Base-by-base conservation (phyloP, 1,140 invertebrate species). In the Nautilus pompilius region DNA sequence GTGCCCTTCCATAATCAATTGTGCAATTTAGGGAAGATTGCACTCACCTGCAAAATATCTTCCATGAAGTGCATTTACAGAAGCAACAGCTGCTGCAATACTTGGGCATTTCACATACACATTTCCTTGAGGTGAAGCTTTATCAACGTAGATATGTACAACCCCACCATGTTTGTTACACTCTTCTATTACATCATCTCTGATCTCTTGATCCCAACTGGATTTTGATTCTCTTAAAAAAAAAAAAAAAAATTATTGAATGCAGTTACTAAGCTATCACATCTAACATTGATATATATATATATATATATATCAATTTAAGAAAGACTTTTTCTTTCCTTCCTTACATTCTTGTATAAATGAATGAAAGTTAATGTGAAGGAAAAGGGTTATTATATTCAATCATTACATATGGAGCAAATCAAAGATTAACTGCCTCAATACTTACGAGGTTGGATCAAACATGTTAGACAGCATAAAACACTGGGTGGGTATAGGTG, bases 391-490 rank as follows among this genome's bases (percentile, higher is more conserved):
- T n/a, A n/a, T n/a, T n/a, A n/a, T n/a, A n/a, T n/a, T n/a, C n/a
- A n/a, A n/a, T n/a, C n/a, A n/a, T n/a, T n/a, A n/a, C n/a, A n/a
- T n/a, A n/a, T n/a, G n/a, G n/a, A n/a, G n/a, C n/a, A n/a, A n/a
- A n/a, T n/a, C n/a, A n/a, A n/a, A n/a, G n/a, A n/a, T n/a, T n/a
- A n/a, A n/a, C n/a, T n/a, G n/a, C n/a, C n/a, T n/a, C n/a, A 29
- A 26, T 57, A 83, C 82, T 81, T 80, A 85, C 83, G 80, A 77
- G 61, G 88, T 84, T 5, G 96, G 93, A 84, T 99, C 96, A 84
- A 99, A 99, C 97, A 99, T 99, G 74, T 99, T 99, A 33, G 95
- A 96, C 32, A 99, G 85, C 90, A 99, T 94, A 81, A 99, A 99
- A 79, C 97, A 99, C 82, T 99, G 96, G 3, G 97, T 99, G 0